A percentile compares a stretch with the other conserved stretches of the same genome.
Evolutionary conservation across 2,888 invertebrate genomes (phyloP).

Genomic region (Diarsia mendica): DNA sequence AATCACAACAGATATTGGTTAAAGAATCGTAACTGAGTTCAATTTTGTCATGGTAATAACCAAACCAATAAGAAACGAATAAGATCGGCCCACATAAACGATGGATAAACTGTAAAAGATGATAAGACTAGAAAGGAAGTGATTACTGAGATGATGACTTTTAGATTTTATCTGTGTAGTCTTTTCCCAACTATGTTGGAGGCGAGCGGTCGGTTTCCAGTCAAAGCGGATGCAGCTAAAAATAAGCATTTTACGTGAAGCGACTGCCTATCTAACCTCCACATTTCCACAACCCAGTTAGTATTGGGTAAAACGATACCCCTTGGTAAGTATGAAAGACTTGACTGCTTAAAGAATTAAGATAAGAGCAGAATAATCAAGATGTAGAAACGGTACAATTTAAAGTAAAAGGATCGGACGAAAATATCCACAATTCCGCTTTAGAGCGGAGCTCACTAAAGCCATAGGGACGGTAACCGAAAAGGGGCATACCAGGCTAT

Average conservation of each 20-base stretch:
- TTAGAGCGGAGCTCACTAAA: constrained; percentile 1
- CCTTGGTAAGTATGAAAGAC: not conserved
- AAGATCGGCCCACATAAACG: not conserved
- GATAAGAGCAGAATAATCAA: not conserved
- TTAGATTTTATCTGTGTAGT: not conserved
- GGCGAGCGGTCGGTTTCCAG: not conserved
- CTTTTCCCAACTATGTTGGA: not conserved
- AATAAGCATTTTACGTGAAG: no score
- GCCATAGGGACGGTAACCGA: constrained; percentile 18
- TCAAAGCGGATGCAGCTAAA: not conserved
- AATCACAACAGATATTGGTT: not conserved
- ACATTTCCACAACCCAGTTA: no score
- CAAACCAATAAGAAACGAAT: not conserved
- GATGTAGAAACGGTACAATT: not conserved
- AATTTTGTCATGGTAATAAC: not conserved
- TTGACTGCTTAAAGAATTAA: not conserved
- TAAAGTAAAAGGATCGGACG: not conserved
- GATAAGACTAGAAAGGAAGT: not conserved
- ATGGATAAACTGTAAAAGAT: not conserved
- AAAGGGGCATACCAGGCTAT: constrained; percentile 35
- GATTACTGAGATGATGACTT: not conserved
- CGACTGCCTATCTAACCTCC: no score
- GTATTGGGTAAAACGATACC: not conserved
- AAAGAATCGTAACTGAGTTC: not conserved
- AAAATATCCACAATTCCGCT: constrained; percentile 16